Evolutionary conservation across 2,888 invertebrate species (phyloP).

Genomic region (Scaptomyza parva): DNA sequence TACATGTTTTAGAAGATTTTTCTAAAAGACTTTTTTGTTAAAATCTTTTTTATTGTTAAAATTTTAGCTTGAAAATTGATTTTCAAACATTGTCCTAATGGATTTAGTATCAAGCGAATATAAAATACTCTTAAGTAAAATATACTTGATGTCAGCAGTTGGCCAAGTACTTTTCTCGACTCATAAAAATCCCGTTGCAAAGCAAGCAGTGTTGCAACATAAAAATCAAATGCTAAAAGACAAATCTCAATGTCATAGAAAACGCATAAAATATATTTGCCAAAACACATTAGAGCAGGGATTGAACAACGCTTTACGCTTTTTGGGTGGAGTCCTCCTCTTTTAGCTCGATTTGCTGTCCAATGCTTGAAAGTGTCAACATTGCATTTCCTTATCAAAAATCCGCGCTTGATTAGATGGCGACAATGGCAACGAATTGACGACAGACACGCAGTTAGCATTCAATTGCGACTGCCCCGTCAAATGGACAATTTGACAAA

Average conservation of each 20-base stretch:
- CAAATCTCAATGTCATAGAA: conserved; percentile 49
- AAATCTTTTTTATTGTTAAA: too few relatives aligned
- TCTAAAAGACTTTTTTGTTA: background rate
- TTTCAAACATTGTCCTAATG: too few relatives aligned
- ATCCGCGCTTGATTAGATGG: conserved; percentile 68
- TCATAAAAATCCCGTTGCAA: conserved; percentile 35
- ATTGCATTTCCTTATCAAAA: conserved; percentile 72
- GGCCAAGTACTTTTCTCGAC: conserved; percentile 19
- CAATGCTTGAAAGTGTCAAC: conserved; percentile 43
- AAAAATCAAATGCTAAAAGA: conserved; percentile 52
- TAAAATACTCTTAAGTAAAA: conserved; percentile 41
- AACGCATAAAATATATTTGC: conserved; percentile 55
- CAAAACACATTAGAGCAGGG: conserved; percentile 31
- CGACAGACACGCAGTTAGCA: conserved; percentile 54
- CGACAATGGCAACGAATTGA: conserved; percentile 35
- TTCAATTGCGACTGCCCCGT: conserved; percentile 52
- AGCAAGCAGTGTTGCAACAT: conserved; percentile 13
- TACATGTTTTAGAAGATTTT: conserved; percentile 1
- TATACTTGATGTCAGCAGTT: conserved; percentile 25
- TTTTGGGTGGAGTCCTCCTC: conserved; percentile 15
- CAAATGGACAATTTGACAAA: conserved; percentile 24
- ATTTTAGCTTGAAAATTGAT: too few relatives aligned
- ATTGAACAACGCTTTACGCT: conserved; percentile 6
- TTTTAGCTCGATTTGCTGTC: background rate
- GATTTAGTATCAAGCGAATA: conserved; percentile 3